These are phyloP conservation scores for Triplophysa bombifrons DNA, from an alignment of 2,797 vertebrate species.

Conservation along the genomic window DNA sequence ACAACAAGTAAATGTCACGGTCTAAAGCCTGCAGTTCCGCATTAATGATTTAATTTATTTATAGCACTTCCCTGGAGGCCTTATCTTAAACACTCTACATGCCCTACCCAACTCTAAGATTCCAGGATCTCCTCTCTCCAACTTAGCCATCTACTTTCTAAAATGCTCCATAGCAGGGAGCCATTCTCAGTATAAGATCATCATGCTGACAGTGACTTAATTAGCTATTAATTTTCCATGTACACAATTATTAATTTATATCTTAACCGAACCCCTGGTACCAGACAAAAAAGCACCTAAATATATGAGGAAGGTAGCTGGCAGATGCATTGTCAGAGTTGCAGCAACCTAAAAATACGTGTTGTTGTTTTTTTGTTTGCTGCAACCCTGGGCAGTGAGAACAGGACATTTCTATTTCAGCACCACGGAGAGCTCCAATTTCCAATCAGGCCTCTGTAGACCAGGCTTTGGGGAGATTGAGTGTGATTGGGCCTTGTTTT, in stretches of 20 bases:
- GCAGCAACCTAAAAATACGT: conserved; percentile 46
- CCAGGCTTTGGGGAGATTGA: conserved; percentile 43
- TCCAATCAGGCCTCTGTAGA: conserved; percentile 51
- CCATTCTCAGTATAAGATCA: conserved; percentile 40
- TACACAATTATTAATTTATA: conserved; percentile 55
- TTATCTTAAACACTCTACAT: not conserved
- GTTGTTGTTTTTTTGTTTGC: conserved; percentile 22
- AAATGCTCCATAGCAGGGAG: conserved; percentile 27
- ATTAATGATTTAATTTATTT: conserved; percentile 56
- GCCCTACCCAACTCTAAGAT: not conserved
- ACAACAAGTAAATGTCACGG: conserved; percentile 52
- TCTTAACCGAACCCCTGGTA: conserved; percentile 54
- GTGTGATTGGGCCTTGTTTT: conserved; percentile 59
- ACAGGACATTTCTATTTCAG: conserved; percentile 50
- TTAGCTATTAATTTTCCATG: conserved; percentile 57
- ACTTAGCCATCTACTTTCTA: conserved; percentile 15
- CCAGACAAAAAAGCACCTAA: conserved; percentile 43
- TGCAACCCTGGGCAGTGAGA: conserved; percentile 33
- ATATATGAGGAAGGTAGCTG: conserved; percentile 15
- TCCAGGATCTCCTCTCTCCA: not conserved
- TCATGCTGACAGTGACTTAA: conserved; percentile 44
- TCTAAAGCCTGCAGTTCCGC: conserved; percentile 40
- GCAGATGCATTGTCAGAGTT: conserved; percentile 39
- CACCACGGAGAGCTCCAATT: conserved; percentile 55
- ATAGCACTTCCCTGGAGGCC: conserved; percentile 33